Evolutionary conservation across 1,140 invertebrate species (phyloP).

Genomic region (Aphis gossypii): DNA sequence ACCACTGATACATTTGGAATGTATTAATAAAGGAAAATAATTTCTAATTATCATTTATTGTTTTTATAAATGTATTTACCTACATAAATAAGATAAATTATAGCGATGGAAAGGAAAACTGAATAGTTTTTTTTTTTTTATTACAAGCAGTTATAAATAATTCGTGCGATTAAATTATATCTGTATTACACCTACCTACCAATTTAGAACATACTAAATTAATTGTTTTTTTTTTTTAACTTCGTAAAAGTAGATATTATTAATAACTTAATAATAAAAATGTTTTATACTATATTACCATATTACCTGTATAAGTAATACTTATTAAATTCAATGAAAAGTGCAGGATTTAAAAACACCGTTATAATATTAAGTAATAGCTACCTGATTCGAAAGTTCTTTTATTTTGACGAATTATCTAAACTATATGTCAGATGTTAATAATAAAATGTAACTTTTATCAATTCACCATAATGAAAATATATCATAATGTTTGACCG

Average conservation of each 20-base stretch:
- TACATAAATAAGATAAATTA: not conserved
- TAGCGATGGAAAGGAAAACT: not conserved
- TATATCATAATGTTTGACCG: not conserved
- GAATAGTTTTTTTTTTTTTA: not conserved
- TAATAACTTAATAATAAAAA: not conserved
- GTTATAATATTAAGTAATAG: slow-evolving; percentile 1
- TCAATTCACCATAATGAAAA: not conserved
- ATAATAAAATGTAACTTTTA: not conserved
- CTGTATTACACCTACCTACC: not conserved
- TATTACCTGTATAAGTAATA: not conserved
- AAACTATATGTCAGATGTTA: not conserved
- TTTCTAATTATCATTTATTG: not conserved
- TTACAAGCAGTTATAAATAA: not conserved
- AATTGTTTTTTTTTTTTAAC: not conserved
- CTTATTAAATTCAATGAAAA: not conserved
- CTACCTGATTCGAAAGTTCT: not conserved
- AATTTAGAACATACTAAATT: not conserved
- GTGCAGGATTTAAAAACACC: not conserved
- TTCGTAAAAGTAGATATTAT: not conserved
- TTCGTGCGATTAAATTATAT: not conserved
- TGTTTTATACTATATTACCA: not conserved
- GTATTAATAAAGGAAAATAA: not conserved
- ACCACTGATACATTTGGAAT: not conserved
- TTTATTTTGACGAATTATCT: not conserved
- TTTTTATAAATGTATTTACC: not conserved